These are phyloP conservation scores for Drosophila cracens DNA, from an alignment of 2,888 invertebrate genomes.

Conservation along the genomic window DNA sequence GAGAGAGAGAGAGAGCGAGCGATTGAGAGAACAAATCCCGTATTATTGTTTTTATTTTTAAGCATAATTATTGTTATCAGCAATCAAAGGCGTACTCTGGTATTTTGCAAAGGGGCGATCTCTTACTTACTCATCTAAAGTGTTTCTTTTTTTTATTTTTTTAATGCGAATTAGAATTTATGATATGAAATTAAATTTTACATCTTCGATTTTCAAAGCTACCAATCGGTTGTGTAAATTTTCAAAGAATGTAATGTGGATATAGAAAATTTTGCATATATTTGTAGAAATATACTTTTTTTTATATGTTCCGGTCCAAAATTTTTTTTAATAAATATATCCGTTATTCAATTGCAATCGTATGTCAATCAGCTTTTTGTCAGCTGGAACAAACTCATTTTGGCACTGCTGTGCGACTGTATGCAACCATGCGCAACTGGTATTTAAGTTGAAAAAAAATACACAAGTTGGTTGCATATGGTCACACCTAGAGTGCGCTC, in stretches of 20 bases:
- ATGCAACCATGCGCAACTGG: constrained; percentile 48
- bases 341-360: constrained; percentile 24
- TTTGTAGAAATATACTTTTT: background rate
- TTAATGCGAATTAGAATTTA: background rate
- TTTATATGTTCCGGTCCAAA: background rate
- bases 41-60: background rate
- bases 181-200: background rate
- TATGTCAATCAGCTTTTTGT: constrained; percentile 46
- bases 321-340: background rate
- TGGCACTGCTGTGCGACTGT: background rate
- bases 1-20: background rate
- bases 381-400: constrained; percentile 18
- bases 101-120: background rate
- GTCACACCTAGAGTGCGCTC: constrained; percentile 35
- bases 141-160: background rate
- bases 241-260: background rate
- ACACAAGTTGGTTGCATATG: constrained; percentile 8
- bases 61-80: constrained; percentile 5
- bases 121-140: background rate
- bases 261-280: background rate
- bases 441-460: constrained; percentile 39
- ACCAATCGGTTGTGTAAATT: background rate
- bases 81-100: background rate
- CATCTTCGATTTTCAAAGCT: background rate
- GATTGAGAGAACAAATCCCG: background rate